Conservation (phyloP, 2,888 invertebrate species). For the Polylopha cassiicola region DNA sequence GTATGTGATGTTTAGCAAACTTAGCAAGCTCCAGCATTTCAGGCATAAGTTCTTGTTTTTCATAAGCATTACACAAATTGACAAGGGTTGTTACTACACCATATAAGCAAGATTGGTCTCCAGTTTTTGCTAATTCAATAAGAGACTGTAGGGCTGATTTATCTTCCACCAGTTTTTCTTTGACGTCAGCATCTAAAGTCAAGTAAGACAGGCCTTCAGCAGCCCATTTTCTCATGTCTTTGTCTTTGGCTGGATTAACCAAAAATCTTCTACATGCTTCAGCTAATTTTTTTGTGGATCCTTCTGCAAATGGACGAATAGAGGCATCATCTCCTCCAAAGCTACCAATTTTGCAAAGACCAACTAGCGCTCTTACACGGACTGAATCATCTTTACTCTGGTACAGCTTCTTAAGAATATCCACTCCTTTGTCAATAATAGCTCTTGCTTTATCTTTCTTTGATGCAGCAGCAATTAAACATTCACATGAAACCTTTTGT, state of each 20-base stretch:
- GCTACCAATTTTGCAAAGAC: slow-evolving; percentile 96
- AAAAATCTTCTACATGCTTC: slow-evolving; percentile 95
- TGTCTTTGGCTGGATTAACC: slow-evolving; percentile 90
- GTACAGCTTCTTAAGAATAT: slow-evolving; percentile 95
- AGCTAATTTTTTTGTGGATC: slow-evolving; percentile 93
- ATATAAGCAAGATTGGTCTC: slow-evolving; percentile 91
- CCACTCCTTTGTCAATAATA: slow-evolving; percentile 91
- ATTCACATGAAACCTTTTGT: slow-evolving; percentile 96
- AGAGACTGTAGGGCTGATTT: slow-evolving; percentile 87
- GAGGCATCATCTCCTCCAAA: slow-evolving; percentile 97
- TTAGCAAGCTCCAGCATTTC: slow-evolving; percentile 98
- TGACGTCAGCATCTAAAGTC: slow-evolving; percentile 98
- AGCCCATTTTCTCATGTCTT: slow-evolving; percentile 95
- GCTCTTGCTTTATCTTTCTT: slow-evolving; percentile 97
- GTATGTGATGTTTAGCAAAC: slow-evolving; percentile 99
- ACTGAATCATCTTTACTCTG: slow-evolving; percentile 93
- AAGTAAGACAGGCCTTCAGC: slow-evolving; percentile 97
- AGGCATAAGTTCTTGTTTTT: slow-evolving; percentile 96
- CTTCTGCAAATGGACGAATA: slow-evolving; percentile 96
- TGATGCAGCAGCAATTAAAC: slow-evolving; percentile 96
- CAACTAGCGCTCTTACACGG: slow-evolving; percentile 91
- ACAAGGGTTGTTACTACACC: slow-evolving; percentile 96
- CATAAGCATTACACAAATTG: slow-evolving; percentile 98
- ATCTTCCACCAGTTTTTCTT: slow-evolving; percentile 96
- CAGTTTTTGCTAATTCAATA: slow-evolving; percentile 91